These are phyloP conservation scores for Sylvilagus floridanus DNA, from an alignment of 2,797 vertebrate genomes.

Conservation along the genomic window DNA sequence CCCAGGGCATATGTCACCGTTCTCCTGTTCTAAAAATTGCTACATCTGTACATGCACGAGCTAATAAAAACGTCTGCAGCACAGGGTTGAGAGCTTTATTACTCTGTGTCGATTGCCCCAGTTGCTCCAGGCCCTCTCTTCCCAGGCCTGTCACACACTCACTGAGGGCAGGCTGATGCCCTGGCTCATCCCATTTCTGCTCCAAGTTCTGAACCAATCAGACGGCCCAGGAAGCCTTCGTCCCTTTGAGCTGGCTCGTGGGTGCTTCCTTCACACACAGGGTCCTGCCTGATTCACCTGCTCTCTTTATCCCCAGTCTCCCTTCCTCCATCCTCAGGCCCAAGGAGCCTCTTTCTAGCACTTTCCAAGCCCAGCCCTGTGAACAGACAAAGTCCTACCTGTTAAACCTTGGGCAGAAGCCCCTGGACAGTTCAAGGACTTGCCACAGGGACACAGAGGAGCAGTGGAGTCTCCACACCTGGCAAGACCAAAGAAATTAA, in stretches of 20 bases:
- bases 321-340: neutral
- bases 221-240: rapidly evolving
- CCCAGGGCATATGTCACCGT: conserved; percentile 60
- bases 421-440: neutral
- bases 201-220: neutral
- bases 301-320: neutral
- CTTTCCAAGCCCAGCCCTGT: neutral
- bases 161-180: too few species aligned
- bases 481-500: too few species aligned
- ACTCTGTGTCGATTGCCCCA: neutral
- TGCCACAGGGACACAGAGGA: neutral
- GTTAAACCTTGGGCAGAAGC: neutral
- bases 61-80: conserved; percentile 73
- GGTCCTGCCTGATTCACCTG: neutral
- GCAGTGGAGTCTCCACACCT: too few species aligned
- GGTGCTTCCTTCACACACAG: neutral
- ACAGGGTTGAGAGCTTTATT: conserved; percentile 59
- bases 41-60: conserved; percentile 70
- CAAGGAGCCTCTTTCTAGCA: neutral
- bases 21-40: conserved; percentile 73
- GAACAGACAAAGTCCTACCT: neutral
- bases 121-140: neutral
- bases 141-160: rapidly evolving
- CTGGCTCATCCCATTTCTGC: neutral
- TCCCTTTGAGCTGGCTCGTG: rapidly evolving